Conservation (phyloP, 2,113 vertebrate species). For the human (Homo sapiens) region GRCh38 chr7:145619001-145619500, state of each 20-base stretch:
- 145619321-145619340: neutral
- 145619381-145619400: neutral
- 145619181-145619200: neutral
- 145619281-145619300: neutral
- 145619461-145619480: neutral
- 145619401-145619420: neutral
- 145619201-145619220: slow-evolving; percentile 39
- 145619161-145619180: neutral
- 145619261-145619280: neutral
- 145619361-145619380: slow-evolving; percentile 7
- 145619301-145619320: slow-evolving; percentile 29
- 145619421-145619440: neutral
- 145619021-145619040: slow-evolving; percentile 3
- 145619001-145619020: neutral
- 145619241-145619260: neutral
- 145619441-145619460: neutral
- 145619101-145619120: slow-evolving; percentile 64
- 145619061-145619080: slow-evolving; percentile 67
- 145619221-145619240: neutral
- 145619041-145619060: slow-evolving; percentile 54
- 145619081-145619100: slow-evolving; percentile 71
- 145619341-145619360: neutral
- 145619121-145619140: slow-evolving; percentile 63
- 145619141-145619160: slow-evolving; percentile 56
- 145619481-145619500: neutral